phyloP scores from a whole-genome alignment of 2,888 invertebrate genomes.

The Carterocephalus palaemon region DNA sequence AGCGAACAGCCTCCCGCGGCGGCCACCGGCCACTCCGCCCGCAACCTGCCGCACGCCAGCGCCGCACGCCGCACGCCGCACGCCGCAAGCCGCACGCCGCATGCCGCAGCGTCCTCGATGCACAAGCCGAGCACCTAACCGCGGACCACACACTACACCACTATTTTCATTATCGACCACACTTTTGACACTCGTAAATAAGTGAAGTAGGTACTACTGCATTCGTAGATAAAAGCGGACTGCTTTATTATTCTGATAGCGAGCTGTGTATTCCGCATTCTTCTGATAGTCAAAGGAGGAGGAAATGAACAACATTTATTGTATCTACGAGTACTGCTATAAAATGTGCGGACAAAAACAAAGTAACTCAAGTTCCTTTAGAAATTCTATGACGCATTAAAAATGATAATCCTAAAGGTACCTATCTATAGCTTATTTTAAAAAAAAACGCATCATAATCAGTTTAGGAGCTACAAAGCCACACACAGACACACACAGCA shows the following conservation, averaged over 20 bases:
- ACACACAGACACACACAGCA: too few species aligned
- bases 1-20: constrained; percentile 40
- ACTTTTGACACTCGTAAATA: constrained; percentile 39
- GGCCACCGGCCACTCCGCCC: constrained; percentile 5
- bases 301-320: neutral
- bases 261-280: constrained; percentile 11
- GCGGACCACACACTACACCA: constrained; percentile 36
- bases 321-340: neutral
- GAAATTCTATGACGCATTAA: too few species aligned
- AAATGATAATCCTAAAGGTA: too few species aligned
- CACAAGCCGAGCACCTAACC: constrained; percentile 22
- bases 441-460: too few species aligned
- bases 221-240: constrained; percentile 31
- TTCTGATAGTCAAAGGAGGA: constrained; percentile 9
- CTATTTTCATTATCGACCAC: constrained; percentile 34
- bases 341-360: too few species aligned
- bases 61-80: constrained; percentile 21
- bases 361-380: too few species aligned
- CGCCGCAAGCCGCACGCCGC: constrained; percentile 24
- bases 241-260: constrained; percentile 19
- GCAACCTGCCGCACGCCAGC: constrained; percentile 6
- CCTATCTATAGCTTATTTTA: too few species aligned
- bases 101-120: constrained; percentile 20
- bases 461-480: too few species aligned
- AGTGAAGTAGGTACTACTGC: constrained; percentile 24